Percentiles rank a stretch among this genome's conserved stretches.
These are phyloP conservation scores for Periparus ater DNA, from an alignment of 2,797 vertebrate genomes.

Conservation along the genomic window DNA sequence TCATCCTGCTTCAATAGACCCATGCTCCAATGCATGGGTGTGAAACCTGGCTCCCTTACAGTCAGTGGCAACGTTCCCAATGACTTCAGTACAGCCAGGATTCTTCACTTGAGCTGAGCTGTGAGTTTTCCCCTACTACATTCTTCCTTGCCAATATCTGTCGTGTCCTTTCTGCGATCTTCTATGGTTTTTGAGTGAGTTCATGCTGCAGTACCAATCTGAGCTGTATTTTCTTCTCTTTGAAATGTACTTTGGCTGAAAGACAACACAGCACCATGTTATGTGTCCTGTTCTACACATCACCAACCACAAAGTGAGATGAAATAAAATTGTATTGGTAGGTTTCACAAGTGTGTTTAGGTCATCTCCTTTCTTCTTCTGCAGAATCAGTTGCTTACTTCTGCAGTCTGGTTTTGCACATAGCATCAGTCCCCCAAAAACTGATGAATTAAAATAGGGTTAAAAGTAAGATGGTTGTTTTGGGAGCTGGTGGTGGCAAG, in stretches of 20 bases:
- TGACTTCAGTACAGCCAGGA: not conserved
- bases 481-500: not conserved
- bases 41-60: not conserved
- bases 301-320: not conserved
- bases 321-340: not conserved
- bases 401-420: not conserved
- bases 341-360: not conserved
- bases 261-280: not conserved
- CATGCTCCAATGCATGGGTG: accelerated
- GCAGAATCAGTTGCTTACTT: not conserved
- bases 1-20: not conserved
- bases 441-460: not conserved
- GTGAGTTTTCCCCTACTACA: not conserved
- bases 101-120: not conserved
- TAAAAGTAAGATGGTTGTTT: not conserved
- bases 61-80: not conserved
- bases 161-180: not conserved
- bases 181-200: not conserved
- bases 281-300: not conserved
- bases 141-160: not conserved
- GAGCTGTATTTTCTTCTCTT: not conserved
- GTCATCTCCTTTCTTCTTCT: not conserved
- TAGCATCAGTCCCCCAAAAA: not conserved
- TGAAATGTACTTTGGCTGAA: not conserved
- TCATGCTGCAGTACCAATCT: not conserved